A percentile compares a stretch with the other conserved stretches of the same genome.
phyloP scores from a whole-genome alignment of 2,797 vertebrate genomes.

The Balearica regulorum region DNA sequence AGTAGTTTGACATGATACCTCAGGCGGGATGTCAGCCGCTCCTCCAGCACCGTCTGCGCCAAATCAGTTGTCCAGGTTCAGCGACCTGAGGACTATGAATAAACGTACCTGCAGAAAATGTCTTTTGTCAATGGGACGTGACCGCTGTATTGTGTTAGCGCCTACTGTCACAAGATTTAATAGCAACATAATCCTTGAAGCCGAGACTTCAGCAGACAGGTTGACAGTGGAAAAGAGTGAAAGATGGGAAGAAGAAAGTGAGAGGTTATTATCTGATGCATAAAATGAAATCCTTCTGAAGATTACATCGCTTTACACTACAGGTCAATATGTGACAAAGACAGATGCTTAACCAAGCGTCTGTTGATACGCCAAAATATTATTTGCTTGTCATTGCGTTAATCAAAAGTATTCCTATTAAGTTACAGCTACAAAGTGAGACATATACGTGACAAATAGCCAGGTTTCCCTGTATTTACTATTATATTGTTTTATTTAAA shows the following conservation, averaged over 20 bases:
- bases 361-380: not conserved
- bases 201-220: not conserved
- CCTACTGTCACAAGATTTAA: not conserved
- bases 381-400: not conserved
- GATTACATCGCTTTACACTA: not conserved
- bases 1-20: not conserved
- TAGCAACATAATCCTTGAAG: not conserved
- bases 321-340: not conserved
- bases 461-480: not conserved
- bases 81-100: not conserved
- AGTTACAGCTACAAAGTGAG: not conserved
- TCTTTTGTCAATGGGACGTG: not conserved
- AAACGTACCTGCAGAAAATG: not conserved
- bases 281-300: not conserved
- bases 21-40: not conserved
- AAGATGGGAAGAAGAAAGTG: not conserved
- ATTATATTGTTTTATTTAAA: not conserved
- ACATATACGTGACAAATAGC: not conserved
- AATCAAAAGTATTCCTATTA: not conserved
- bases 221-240: not conserved
- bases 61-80: not conserved
- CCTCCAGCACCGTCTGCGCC: not conserved
- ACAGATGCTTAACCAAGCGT: not conserved
- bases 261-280: not conserved
- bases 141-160: not conserved